phyloP scores from a whole-genome alignment of 2,113 vertebrate species.

The Stigmatopora nigra region DNA sequence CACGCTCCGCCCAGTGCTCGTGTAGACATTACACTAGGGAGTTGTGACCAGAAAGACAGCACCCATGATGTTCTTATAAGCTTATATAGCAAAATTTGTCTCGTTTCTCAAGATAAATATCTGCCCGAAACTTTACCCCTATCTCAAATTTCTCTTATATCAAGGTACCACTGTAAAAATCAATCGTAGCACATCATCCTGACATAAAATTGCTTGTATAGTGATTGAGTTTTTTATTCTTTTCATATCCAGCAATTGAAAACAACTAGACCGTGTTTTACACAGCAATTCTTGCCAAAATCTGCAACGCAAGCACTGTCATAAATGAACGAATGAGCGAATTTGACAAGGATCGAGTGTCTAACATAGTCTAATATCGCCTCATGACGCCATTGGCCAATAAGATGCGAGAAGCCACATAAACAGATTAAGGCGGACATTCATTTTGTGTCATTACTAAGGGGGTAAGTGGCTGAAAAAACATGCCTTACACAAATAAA shows the following conservation, averaged over 20 bases:
- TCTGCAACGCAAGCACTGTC: not conserved
- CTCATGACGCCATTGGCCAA: slow-evolving; percentile 10
- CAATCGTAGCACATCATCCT: no score
- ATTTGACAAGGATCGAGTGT: not conserved
- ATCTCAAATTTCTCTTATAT: no score
- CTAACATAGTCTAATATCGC: not conserved
- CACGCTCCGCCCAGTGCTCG: no score
- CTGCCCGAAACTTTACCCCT: no score
- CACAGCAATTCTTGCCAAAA: not conserved
- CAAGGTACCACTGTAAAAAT: no score
- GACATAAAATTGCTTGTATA: no score
- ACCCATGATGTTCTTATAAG: no score
- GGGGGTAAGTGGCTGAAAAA: slow-evolving; percentile 33
- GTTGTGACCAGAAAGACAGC: no score
- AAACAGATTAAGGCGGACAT: slow-evolving; percentile 58
- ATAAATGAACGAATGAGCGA: not conserved
- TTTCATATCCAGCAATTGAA: not conserved
- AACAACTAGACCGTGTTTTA: not conserved
- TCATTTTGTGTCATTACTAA: slow-evolving; percentile 57
- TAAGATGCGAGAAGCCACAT: slow-evolving; percentile 45
- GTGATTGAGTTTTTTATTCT: not conserved
- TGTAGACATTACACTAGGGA: no score
- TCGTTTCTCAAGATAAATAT: no score
- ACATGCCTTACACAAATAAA: slow-evolving; percentile 56
- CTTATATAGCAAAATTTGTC: no score